Conservation (phyloP, 30 jellyfish, hydroid and myxozoan genomes). For the Turritopsis rubra region DNA sequence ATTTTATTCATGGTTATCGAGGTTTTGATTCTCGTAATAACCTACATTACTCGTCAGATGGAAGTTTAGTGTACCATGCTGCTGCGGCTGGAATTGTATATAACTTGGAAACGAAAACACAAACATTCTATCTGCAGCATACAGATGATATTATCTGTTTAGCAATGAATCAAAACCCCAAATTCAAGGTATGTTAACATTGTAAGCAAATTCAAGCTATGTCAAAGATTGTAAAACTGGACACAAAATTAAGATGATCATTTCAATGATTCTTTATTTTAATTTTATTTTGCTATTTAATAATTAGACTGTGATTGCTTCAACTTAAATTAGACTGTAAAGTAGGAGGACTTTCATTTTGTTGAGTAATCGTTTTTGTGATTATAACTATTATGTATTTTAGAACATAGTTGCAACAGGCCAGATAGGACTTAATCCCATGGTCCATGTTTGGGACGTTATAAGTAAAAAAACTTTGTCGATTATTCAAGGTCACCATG, state of each 20-base stretch:
- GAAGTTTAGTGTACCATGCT: constrained; percentile 91
- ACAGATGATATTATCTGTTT: constrained; percentile 89
- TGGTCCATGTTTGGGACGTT: constrained; percentile 91
- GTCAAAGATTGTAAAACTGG: not conserved
- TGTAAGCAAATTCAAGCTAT: constrained; percentile 81
- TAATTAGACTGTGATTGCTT: too few species aligned
- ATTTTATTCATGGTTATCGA: constrained; percentile 85
- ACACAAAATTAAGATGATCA: too few species aligned
- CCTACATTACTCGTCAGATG: constrained; percentile 78
- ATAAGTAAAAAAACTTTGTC: constrained; percentile 70
- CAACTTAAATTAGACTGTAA: too few species aligned
- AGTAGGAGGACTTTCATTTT: not conserved
- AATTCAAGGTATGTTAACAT: constrained; percentile 66
- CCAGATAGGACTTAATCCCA: constrained; percentile 74
- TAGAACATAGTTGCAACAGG: constrained; percentile 95
- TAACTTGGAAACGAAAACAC: constrained; percentile 49
- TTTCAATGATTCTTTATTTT: not conserved
- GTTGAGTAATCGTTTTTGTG: not conserved
- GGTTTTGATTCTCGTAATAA: constrained; percentile 94
- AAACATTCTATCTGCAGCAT: constrained; percentile 71
- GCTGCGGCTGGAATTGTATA: constrained; percentile 93
- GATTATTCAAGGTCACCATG: constrained; percentile 76
- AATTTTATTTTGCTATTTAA: not conserved
- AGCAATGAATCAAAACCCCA: constrained; percentile 84
- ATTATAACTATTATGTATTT: not conserved